Conservation (phyloP, 2,888 invertebrate species). For the Coelogynopora nodosa region DNA sequence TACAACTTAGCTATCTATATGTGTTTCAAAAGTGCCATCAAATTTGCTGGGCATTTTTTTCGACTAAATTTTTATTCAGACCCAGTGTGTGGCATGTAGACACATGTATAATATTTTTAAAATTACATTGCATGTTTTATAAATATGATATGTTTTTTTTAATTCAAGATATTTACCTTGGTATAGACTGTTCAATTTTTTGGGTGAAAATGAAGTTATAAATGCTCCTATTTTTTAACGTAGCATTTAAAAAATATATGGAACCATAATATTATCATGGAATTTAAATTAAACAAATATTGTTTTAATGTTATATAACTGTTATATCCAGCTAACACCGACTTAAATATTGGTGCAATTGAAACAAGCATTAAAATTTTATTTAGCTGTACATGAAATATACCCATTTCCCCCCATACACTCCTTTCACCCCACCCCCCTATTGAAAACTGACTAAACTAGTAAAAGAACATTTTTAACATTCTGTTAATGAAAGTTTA, state of each 20-base stretch:
- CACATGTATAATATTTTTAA: slow-evolving; percentile 13
- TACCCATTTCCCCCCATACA: background rate
- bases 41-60: too few species aligned
- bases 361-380: background rate
- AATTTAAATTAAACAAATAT: background rate
- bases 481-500: too few species aligned
- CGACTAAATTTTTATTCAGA: too few species aligned
- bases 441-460: too few species aligned
- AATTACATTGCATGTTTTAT: background rate
- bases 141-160: background rate
- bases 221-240: background rate
- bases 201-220: background rate
- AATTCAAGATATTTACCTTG: background rate
- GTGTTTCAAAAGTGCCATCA: too few species aligned
- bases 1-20: too few species aligned
- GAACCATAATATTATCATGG: slow-evolving; percentile 11
- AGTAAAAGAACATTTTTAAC: too few species aligned
- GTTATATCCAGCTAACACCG: slow-evolving; percentile 7
- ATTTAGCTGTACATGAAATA: slow-evolving; percentile 18
- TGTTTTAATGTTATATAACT: slow-evolving; percentile 1
- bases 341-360: slow-evolving; percentile 12
- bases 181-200: background rate
- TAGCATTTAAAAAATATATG: background rate
- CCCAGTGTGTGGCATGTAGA: background rate
- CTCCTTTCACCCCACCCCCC: background rate